phyloP scores from a whole-genome alignment of 2,797 vertebrate genomes.

The Myotis pilosus region DNA sequence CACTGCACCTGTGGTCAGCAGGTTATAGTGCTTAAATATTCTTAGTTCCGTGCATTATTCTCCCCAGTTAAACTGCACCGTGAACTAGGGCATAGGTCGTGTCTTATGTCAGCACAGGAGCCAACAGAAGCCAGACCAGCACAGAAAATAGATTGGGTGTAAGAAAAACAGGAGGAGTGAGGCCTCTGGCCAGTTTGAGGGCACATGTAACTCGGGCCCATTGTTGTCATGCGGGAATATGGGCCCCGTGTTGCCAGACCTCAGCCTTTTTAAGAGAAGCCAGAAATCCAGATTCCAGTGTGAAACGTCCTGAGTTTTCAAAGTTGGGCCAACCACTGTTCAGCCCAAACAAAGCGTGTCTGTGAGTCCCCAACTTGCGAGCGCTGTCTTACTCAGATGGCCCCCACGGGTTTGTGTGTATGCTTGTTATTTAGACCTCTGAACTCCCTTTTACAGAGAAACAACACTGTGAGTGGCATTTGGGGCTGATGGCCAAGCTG shows the following conservation, averaged over 20 bases:
- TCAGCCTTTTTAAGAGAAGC: constrained; percentile 67
- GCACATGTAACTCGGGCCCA: constrained; percentile 37
- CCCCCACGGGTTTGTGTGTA: not conserved
- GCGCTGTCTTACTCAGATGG: not conserved
- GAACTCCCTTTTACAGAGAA: not conserved
- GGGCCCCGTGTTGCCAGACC: constrained; percentile 49
- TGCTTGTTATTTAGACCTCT: not conserved
- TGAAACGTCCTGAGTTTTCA: constrained; percentile 50
- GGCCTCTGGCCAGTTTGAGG: constrained; percentile 19
- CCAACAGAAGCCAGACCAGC: constrained; percentile 36
- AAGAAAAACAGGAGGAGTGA: constrained; percentile 13
- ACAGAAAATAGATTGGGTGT: constrained; percentile 34
- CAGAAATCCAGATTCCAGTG: constrained; percentile 61
- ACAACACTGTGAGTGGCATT: not conserved
- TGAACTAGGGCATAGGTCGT: constrained; percentile 31
- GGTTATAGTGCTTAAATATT: not conserved
- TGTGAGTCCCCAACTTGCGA: constrained; percentile 37
- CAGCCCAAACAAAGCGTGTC: constrained; percentile 40
- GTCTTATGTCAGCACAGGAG: constrained; percentile 5
- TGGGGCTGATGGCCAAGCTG: no score
- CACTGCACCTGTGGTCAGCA: not conserved
- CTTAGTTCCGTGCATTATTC: not conserved
- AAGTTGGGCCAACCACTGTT: constrained; percentile 35
- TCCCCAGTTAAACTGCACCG: not conserved
- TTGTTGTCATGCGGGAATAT: constrained; percentile 55